Conservation (phyloP, 2,113 vertebrate species). For the Ovibos moschatus region DNA sequence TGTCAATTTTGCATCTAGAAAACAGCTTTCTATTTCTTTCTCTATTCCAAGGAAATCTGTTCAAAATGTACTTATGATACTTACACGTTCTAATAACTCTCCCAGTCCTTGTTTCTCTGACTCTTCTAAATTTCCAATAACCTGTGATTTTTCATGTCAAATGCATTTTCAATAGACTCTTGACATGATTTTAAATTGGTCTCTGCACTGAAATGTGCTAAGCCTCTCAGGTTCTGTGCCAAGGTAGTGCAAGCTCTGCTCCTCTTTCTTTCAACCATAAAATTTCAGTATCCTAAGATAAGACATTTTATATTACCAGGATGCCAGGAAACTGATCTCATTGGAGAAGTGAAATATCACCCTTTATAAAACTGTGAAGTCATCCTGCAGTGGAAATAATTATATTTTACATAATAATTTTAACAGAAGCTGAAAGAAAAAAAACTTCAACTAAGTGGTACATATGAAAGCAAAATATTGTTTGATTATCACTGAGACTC, state of each 20-base stretch:
- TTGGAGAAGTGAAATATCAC: neutral
- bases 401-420: neutral
- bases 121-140: neutral
- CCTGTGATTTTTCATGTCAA: neutral
- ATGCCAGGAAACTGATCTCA: neutral
- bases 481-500: neutral
- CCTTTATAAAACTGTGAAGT: neutral
- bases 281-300: neutral
- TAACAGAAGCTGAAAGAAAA: neutral
- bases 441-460: neutral
- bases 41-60: neutral
- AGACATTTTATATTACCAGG: neutral
- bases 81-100: neutral
- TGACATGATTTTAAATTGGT: neutral
- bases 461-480: neutral
- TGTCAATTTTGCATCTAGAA: neutral
- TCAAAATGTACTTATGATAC: neutral
- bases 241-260: accelerated
- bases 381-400: neutral
- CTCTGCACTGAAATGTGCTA: neutral
- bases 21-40: neutral
- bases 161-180: neutral
- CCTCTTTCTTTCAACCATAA: neutral
- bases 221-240: neutral
- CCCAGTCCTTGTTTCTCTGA: neutral